A percentile compares a stretch with the other conserved stretches of the same genome.
Evolutionary conservation across 2,888 invertebrate genomes (phyloP).

Genomic region (Hypena proboscidalis): DNA sequence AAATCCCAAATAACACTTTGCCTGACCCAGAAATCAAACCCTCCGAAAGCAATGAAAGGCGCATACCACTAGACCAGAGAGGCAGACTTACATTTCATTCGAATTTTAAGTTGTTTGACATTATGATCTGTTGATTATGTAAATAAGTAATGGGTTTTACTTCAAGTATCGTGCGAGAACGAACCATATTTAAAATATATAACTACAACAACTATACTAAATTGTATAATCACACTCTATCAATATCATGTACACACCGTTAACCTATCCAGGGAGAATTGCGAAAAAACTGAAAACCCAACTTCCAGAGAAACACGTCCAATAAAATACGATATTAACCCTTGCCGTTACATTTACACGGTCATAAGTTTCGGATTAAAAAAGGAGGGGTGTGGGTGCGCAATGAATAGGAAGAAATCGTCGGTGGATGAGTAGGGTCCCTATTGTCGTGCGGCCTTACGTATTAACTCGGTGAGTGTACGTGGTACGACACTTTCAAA

Average conservation of each 20-base stretch:
- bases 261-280: conserved; percentile 39
- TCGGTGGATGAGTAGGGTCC: conserved; percentile 60
- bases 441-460: conserved; percentile 46
- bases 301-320: conserved; percentile 52
- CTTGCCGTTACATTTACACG: conserved; percentile 72
- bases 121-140: neutral
- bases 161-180: neutral
- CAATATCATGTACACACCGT: conserved; percentile 37
- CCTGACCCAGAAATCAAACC: no score
- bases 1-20: no score
- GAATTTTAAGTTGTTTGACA: no score
- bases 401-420: conserved; percentile 60
- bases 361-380: conserved; percentile 79
- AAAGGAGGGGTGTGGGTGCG: conserved; percentile 55
- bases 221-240: conserved; percentile 13
- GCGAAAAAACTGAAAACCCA: conserved; percentile 47
- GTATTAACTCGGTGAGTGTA: conserved; percentile 44
- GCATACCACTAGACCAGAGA: no score
- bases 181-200: neutral
- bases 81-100: no score
- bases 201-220: neutral
- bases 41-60: no score
- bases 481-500: conserved; percentile 12
- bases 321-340: conserved; percentile 77
- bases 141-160: neutral